Base-by-base conservation (phyloP, 2,888 invertebrate genomes). In the Seira ritae region DNA sequence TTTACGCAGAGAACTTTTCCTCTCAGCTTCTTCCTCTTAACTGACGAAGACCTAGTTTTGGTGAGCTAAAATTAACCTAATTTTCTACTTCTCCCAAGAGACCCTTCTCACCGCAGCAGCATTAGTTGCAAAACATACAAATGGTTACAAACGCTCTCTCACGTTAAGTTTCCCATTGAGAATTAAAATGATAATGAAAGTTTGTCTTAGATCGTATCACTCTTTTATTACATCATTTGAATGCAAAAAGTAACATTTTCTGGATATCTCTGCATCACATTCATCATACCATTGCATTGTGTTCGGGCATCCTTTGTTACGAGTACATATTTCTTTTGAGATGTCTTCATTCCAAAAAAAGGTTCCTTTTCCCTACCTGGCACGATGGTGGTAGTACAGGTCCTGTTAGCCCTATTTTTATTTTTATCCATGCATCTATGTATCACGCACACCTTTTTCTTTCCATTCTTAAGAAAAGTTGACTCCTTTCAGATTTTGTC, bases 321-420 rank as follows among this genome's bases (percentile, higher is more conserved):
- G 55, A 2, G 2, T 17, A 2, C 17, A 55, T 12, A 1, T 17
- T 55, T 3, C 3, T 55, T 55, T 12, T 55, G 2, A 55, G 42
- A 42, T 12, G 42, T 42, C 15, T 55, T 55, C 55, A 55, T 55
- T 12, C 17, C 12, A 3, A 55, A 31, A 31, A 55, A 55, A 15
- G 55, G 42, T 42, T 42, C 12, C 42, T 42, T 12, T 6, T 55
- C 55, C 31, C 31, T 31, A 8, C 3, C 31, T 31, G 8, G 31
- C 31, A 31, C 3, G 55, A 12, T 8, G 55, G 55, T 55, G 55
- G 55, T 55, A 55, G 55, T 12, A 55, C 22, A 42, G 74, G 74
- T 74, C 65, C 74, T 74, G 74, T 74, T 74, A 74, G 20, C 12
- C 31, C 62, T 73, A 73, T 73, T 73, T 55, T 55, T 55, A 55